A percentile compares a stretch with the other conserved stretches of the same genome.
Conservation (phyloP, 2,113 vertebrate species). For the Phoenicopterus ruber region DNA sequence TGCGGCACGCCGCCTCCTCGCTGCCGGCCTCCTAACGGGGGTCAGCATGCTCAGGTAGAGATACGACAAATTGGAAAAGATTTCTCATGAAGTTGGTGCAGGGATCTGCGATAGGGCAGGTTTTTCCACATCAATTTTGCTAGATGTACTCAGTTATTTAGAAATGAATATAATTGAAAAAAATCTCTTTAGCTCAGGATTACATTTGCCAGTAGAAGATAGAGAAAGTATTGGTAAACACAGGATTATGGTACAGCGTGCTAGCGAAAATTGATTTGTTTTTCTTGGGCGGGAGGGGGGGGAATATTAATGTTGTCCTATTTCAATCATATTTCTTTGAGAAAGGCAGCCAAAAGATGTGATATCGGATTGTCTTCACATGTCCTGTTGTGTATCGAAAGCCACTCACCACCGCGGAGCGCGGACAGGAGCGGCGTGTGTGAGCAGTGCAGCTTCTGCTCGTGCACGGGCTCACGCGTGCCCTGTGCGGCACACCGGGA, state of each 20-base stretch:
- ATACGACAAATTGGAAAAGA: not conserved
- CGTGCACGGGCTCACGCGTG: accelerated
- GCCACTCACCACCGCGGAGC: accelerated
- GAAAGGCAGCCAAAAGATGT: not conserved
- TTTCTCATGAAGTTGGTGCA: not conserved
- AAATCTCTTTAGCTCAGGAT: not conserved
- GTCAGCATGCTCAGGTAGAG: not conserved
- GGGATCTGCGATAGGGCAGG: not conserved
- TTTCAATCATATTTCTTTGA: not conserved
- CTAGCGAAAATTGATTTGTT: not conserved
- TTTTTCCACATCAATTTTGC: not conserved
- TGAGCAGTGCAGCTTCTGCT: not conserved
- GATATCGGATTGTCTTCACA: not conserved
- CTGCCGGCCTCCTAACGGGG: accelerated
- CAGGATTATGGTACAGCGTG: not conserved
- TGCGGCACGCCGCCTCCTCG: not conserved
- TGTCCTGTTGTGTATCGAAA: not conserved
- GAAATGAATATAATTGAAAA: not conserved
- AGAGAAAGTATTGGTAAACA: not conserved
- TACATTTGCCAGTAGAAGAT: not conserved
- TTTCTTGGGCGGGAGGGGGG: not conserved
- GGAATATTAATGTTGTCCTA: not conserved
- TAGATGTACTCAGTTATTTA: not conserved
- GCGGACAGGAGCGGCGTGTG: accelerated
- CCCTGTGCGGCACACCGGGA: accelerated